A percentile compares a stretch with the other conserved stretches of the same genome.
Conservation (phyloP, 2,113 vertebrate genomes). For the Pomatostomus ruficeps region DNA sequence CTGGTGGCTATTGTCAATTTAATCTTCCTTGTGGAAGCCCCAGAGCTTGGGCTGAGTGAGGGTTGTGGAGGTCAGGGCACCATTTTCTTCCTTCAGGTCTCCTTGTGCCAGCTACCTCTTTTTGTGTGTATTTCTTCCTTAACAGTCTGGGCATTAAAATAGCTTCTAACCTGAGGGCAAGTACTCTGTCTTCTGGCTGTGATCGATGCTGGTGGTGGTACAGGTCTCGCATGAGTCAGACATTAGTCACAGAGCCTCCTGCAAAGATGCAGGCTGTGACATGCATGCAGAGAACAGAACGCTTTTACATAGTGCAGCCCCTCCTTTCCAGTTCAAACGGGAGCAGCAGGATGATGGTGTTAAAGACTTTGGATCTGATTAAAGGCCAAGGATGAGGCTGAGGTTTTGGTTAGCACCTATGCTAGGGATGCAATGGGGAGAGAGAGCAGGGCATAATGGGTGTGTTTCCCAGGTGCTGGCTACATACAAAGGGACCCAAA, state of each 20-base stretch:
- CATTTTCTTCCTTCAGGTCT: not conserved
- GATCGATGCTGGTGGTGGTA: not conserved
- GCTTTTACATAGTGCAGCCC: accelerated
- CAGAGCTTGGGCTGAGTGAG: not conserved
- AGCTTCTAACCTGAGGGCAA: not conserved
- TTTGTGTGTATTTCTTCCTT: not conserved
- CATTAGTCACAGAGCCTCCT: not conserved
- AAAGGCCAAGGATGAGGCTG: not conserved
- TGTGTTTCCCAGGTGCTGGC: not conserved
- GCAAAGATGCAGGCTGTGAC: not conserved
- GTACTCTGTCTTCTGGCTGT: not conserved
- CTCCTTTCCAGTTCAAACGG: not conserved
- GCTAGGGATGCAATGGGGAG: accelerated
- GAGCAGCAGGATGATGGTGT: not conserved
- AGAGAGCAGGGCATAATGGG: not conserved
- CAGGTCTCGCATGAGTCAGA: not conserved
- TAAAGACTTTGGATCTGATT: not conserved
- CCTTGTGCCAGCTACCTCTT: not conserved
- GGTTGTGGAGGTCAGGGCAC: not conserved
- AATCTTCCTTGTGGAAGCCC: accelerated
- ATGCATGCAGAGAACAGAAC: accelerated
- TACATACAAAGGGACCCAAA: not conserved
- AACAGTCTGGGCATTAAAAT: not conserved
- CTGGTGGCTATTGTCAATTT: not conserved
- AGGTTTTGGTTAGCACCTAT: not conserved